Base-by-base conservation (phyloP, 2,888 invertebrate genomes). In the Drosophila conformis region DNA sequence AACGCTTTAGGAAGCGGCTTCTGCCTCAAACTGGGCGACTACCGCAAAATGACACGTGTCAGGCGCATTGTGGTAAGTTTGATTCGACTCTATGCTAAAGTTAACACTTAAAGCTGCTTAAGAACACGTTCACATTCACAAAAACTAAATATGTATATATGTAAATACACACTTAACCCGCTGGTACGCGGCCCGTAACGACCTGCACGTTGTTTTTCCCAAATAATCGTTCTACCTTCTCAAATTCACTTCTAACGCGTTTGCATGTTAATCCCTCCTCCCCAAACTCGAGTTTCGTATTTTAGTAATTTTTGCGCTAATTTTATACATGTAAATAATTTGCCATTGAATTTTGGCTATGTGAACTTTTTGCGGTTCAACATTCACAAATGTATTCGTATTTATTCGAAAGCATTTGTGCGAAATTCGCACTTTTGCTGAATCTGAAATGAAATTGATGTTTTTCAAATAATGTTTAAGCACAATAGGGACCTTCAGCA, bases 11-110 rank as follows among this genome's bases (percentile, higher is more conserved):
- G 40, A 56, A 52, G 52, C 40, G 49, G 62, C 48, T 58, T 36
- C 65, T 71, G 85, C 81, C 69, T 89, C 69, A 90, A 86, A 61
- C 74, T 79, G 76, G 77, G 78, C 54, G 77, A 86, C 46, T 92
- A 91, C 80, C 87, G 86, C 66, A 91, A 88, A 87, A 91, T 91
- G 91, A 91, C 84, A 90, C 92, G 91, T 74, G 91, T 91, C 61
- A 81, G 91, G 74, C 91, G 91, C 68, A 91, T 91, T 80, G 83
- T 88, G 91, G 91, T 91, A 87, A 91, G 91, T 83, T 65, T 33
- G 13, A 27, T 40, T 51, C 48, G 27, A 36, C 61, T 63, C 38
- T 62, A 29, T 35, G 35, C 31, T n/a, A 7, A 21, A 36, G 21
- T 29, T 27, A 21, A 27, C 27, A 18, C 58, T 13, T 57, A 18